A percentile compares a stretch with the other conserved stretches of the same genome.
phyloP scores from a whole-genome alignment of 2,797 vertebrate species.

The Galagoides demidoff region DNA sequence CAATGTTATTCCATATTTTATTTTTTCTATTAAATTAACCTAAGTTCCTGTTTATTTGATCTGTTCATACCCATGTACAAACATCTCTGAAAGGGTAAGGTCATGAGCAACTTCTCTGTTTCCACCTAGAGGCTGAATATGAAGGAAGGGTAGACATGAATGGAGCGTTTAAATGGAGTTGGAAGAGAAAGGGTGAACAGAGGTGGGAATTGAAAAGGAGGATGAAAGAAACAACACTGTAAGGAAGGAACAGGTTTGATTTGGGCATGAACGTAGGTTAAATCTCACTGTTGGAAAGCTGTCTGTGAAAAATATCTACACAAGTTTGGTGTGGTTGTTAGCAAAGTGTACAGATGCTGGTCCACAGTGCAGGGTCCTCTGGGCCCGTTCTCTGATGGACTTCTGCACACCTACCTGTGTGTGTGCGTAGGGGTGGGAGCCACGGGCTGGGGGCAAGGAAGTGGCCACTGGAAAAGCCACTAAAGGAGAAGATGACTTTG shows the following conservation, averaged over 20 bases:
- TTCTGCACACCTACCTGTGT: background rate
- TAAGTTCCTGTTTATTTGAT: conserved; percentile 88
- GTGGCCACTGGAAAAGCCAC: background rate
- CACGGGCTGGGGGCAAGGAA: background rate
- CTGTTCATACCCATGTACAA: conserved; percentile 82
- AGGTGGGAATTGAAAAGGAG: background rate
- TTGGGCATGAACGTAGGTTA: background rate
- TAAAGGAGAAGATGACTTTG: background rate
- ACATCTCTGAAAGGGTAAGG: conserved; percentile 51
- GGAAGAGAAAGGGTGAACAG: background rate
- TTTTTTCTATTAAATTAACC: conserved; percentile 92
- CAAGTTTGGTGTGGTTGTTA: background rate
- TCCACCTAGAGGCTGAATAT: background rate
- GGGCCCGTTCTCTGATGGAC: too few species aligned
- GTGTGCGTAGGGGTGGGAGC: background rate
- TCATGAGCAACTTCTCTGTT: conserved; percentile 61
- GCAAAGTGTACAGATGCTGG: background rate
- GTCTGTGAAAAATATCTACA: background rate
- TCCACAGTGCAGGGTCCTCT: too few species aligned
- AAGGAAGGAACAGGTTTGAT: background rate
- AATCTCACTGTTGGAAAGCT: conserved; percentile 21
- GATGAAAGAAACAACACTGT: background rate
- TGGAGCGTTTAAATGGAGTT: background rate
- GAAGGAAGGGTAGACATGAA: background rate
- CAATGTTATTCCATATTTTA: conserved; percentile 91